Evolutionary conservation across 2,113 vertebrate species (phyloP).

Genomic region (Neomonachus schauinslandi): DNA sequence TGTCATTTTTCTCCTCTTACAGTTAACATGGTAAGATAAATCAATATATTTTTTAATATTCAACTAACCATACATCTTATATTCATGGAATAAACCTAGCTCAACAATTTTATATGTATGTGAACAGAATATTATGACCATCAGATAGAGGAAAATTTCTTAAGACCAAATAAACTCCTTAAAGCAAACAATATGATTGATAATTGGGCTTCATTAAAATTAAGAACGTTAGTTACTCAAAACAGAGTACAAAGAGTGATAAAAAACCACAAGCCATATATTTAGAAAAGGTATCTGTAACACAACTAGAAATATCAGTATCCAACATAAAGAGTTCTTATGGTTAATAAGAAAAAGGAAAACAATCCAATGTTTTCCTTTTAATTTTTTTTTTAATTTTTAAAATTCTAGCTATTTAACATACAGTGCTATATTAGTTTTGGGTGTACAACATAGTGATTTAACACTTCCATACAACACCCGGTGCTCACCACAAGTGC

Average conservation of each 20-base stretch:
- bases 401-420: too few species aligned
- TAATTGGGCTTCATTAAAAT: neutral
- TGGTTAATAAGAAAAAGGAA: neutral
- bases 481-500: too few species aligned
- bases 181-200: neutral
- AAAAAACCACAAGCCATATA: neutral
- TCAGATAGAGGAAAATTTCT: neutral
- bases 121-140: neutral
- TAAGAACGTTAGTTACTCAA: neutral
- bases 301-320: neutral
- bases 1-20: neutral
- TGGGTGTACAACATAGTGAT: too few species aligned
- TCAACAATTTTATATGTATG: neutral
- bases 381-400: too few species aligned
- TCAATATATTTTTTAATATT: neutral
- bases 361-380: neutral
- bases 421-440: too few species aligned
- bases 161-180: neutral
- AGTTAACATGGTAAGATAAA: neutral
- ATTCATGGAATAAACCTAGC: neutral
- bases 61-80: neutral
- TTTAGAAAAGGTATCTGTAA: neutral
- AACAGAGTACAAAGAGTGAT: neutral
- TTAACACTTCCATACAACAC: too few species aligned
- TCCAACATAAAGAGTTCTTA: neutral